A percentile compares a stretch with the other conserved stretches of the same genome.
Conservation (phyloP, 2,888 invertebrate species). For the Crocallis elinguaria region DNA sequence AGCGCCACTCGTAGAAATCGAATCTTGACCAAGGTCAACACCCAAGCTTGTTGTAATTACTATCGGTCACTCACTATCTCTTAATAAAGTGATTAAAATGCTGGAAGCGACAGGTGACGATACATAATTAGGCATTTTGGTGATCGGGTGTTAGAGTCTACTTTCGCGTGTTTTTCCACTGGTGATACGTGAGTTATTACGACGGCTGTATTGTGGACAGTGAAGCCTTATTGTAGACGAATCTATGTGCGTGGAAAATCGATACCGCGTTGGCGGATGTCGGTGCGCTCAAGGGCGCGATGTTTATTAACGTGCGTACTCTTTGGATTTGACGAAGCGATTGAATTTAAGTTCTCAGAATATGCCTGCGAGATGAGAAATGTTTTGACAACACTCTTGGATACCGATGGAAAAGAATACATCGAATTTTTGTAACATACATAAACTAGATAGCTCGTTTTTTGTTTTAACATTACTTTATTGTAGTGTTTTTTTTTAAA, state of each 20-base stretch:
- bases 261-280: constrained; percentile 77
- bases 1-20: constrained; percentile 43
- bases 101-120: constrained; percentile 28
- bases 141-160: constrained; percentile 34
- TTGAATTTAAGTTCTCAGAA: constrained; percentile 32
- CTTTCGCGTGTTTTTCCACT: constrained; percentile 40
- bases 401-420: neutral
- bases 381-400: neutral
- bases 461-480: no score
- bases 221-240: constrained; percentile 77
- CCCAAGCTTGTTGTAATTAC: constrained; percentile 55
- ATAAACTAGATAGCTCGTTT: no score
- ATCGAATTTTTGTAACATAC: no score
- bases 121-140: constrained; percentile 37
- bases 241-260: constrained; percentile 77
- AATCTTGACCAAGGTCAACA: constrained; percentile 63
- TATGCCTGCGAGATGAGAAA: neutral
- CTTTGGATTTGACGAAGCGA: constrained; percentile 39
- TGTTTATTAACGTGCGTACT: constrained; percentile 52
- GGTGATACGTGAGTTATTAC: constrained; percentile 47
- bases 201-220: constrained; percentile 52
- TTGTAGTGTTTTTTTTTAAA: no score
- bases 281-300: constrained; percentile 63
- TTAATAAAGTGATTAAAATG: constrained; percentile 27
- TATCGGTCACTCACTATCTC: constrained; percentile 52